A percentile compares a stretch with the other conserved stretches of the same genome.
Conservation (phyloP, 2,888 invertebrate genomes). For the Griposia aprilina region DNA sequence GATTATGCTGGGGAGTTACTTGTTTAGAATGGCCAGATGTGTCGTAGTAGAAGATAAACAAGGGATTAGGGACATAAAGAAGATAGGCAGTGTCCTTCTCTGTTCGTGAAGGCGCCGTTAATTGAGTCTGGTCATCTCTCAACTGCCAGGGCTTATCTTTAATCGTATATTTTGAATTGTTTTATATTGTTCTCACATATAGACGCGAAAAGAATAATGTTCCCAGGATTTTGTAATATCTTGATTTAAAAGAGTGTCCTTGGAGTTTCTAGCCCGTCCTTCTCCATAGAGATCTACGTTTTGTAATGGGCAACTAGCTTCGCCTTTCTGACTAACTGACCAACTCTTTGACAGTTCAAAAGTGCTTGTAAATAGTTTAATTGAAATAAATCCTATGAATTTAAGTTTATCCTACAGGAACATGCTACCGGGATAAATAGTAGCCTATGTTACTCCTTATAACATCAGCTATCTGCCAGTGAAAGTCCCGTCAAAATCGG, state of each 20-base stretch:
- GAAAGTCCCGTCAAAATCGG: too few species aligned
- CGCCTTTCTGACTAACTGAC: not conserved
- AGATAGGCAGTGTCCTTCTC: not conserved
- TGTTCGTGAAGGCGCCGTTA: not conserved
- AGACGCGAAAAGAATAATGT: not conserved
- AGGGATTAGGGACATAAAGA: not conserved
- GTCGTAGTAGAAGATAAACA: not conserved
- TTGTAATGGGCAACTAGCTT: not conserved
- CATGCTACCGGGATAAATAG: too few species aligned
- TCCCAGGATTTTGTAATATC: not conserved
- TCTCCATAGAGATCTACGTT: not conserved
- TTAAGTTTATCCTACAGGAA: too few species aligned
- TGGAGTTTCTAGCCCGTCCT: not conserved
- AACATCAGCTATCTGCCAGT: too few species aligned
- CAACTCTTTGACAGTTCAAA: not conserved
- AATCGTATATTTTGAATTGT: not conserved
- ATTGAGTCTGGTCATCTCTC: not conserved
- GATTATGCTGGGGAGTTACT: not conserved
- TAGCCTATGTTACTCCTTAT: too few species aligned
- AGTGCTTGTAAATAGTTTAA: not conserved
- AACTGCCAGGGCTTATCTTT: not conserved
- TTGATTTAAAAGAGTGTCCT: not conserved
- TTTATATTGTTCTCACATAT: not conserved
- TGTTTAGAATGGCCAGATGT: not conserved
- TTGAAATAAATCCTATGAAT: not conserved